Percentiles rank a stretch among this genome's conserved stretches.
These are phyloP conservation scores for Bos indicus DNA, from an alignment of 2,113 vertebrate species.

Conservation along the genomic window DNA sequence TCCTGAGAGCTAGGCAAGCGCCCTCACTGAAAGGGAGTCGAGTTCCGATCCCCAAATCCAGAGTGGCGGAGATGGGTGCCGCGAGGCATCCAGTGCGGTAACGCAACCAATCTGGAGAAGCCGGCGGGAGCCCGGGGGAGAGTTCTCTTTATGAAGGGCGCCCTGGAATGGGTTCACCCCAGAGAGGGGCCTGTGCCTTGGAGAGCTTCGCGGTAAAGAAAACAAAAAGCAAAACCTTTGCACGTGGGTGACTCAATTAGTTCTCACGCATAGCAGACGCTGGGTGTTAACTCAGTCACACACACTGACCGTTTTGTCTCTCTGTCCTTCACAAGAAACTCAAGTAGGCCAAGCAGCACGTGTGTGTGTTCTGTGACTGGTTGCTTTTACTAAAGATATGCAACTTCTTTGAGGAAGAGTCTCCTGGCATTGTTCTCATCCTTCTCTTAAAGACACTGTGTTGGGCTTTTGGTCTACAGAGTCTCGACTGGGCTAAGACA, in stretches of 20 bases:
- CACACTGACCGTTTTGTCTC: background rate
- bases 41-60: background rate
- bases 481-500: background rate
- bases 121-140: fast-evolving
- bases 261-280: background rate
- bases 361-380: background rate
- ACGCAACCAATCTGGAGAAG: background rate
- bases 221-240: background rate
- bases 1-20: background rate
- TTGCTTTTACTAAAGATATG: background rate
- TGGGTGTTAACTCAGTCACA: background rate
- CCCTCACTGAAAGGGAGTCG: fast-evolving
- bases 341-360: background rate
- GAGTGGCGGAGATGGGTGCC: background rate
- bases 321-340: background rate
- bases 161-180: background rate
- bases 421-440: background rate
- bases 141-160: too few relatives aligned
- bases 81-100: background rate
- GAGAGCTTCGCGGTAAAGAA: fast-evolving
- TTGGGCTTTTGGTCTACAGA: background rate
- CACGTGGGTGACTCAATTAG: background rate
- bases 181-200: background rate
- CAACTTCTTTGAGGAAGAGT: background rate
- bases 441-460: background rate